Evolutionary conservation across 2,113 vertebrate species (phyloP).

Genomic region (Sebastes fasciatus): DNA sequence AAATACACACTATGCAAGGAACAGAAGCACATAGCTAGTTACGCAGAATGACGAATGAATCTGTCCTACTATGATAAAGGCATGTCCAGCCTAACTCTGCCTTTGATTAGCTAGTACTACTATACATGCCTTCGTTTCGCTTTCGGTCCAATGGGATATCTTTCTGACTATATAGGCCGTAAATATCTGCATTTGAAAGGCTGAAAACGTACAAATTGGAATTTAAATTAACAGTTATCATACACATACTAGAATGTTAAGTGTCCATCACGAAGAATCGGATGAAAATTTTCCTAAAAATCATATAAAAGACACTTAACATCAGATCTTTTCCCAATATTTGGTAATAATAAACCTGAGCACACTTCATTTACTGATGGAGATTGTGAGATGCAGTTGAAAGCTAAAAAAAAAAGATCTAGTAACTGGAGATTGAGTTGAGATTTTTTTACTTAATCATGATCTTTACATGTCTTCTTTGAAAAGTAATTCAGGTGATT

Average conservation of each 20-base stretch:
- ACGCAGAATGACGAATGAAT: no score
- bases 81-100: no score
- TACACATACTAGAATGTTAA: neutral
- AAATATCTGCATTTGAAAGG: neutral
- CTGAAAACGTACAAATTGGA: neutral
- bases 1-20: no score
- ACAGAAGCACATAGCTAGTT: no score
- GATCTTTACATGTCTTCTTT: neutral
- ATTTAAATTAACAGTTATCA: neutral
- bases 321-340: neutral
- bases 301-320: neutral
- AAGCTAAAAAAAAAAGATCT: neutral
- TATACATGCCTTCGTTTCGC: no score
- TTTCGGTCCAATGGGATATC: no score
- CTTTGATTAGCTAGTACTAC: no score
- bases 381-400: neutral
- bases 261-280: neutral
- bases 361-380: neutral
- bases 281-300: no score
- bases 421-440: neutral
- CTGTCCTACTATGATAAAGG: no score
- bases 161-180: no score
- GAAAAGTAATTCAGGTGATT: neutral
- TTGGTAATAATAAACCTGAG: neutral
- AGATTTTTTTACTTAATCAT: neutral